Evolutionary conservation across 2,797 vertebrate species (phyloP).

Genomic region (Odontamblyopus rebecca): DNA sequence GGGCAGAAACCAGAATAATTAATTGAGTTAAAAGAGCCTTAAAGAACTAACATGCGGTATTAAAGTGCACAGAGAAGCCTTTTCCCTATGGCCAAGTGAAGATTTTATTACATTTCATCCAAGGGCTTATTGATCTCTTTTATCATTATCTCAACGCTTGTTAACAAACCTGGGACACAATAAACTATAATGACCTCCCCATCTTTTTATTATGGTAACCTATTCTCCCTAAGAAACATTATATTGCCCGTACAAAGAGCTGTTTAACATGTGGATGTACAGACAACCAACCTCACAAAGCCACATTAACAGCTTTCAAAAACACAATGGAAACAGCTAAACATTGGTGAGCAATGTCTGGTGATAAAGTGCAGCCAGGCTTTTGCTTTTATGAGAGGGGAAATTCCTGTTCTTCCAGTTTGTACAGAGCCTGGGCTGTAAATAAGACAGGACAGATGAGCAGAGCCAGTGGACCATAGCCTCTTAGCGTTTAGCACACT

Average conservation of each 20-base stretch:
- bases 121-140: slow-evolving; percentile 9
- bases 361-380: slow-evolving; percentile 65
- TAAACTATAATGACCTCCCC: neutral
- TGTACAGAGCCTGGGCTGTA: slow-evolving; percentile 37
- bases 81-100: neutral
- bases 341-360: slow-evolving; percentile 38
- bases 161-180: neutral
- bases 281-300: neutral
- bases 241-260: neutral
- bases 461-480: slow-evolving; percentile 19
- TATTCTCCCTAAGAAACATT: neutral
- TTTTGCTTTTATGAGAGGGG: slow-evolving; percentile 57
- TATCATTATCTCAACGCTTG: slow-evolving; percentile 5
- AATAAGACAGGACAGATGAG: slow-evolving; percentile 38
- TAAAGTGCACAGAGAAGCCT: neutral
- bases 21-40: neutral
- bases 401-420: slow-evolving; percentile 66
- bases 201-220: neutral
- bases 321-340: slow-evolving; percentile 40
- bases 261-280: neutral
- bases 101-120: slow-evolving; percentile 7
- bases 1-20: neutral
- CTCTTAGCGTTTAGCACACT: slow-evolving; percentile 28
- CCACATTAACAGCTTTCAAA: slow-evolving; percentile 26
- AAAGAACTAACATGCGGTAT: neutral